A percentile compares a stretch with the other conserved stretches of the same genome.
These are phyloP conservation scores for Eristalis intricaria DNA, from an alignment of 2,888 invertebrate species.

Conservation along the genomic window DNA sequence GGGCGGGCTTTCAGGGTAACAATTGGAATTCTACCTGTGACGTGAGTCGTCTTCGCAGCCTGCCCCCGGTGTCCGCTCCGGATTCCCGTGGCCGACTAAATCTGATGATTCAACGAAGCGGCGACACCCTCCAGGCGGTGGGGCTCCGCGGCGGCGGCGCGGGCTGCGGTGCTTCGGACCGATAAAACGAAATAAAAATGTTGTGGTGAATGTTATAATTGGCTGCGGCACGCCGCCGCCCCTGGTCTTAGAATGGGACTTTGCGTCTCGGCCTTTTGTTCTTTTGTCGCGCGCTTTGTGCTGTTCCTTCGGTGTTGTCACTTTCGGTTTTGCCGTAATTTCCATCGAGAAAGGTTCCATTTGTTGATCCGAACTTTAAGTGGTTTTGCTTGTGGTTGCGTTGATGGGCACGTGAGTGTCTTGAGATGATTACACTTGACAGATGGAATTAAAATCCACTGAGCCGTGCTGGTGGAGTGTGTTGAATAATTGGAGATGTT, in stretches of 20 bases:
- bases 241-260: background rate
- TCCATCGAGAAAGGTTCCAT: background rate
- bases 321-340: background rate
- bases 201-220: constrained; percentile 21
- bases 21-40: constrained; percentile 69
- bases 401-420: constrained; percentile 16
- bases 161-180: background rate
- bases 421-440: constrained; percentile 23
- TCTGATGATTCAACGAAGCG: constrained; percentile 51
- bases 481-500: no score
- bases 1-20: constrained; percentile 48
- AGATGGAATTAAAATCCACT: background rate
- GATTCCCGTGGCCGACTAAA: constrained; percentile 31
- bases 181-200: constrained; percentile 21
- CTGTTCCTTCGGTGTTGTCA: background rate
- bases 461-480: background rate
- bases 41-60: background rate
- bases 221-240: constrained; percentile 11
- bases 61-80: background rate
- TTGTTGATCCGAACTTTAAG: constrained; percentile 6
- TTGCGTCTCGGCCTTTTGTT: background rate
- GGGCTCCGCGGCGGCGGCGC: background rate
- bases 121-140: background rate
- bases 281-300: background rate
- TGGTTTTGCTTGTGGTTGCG: constrained; percentile 7